Evolutionary conservation across 1,140 invertebrate genomes (phyloP).

Genomic region (Eurosta solidaginis): DNA sequence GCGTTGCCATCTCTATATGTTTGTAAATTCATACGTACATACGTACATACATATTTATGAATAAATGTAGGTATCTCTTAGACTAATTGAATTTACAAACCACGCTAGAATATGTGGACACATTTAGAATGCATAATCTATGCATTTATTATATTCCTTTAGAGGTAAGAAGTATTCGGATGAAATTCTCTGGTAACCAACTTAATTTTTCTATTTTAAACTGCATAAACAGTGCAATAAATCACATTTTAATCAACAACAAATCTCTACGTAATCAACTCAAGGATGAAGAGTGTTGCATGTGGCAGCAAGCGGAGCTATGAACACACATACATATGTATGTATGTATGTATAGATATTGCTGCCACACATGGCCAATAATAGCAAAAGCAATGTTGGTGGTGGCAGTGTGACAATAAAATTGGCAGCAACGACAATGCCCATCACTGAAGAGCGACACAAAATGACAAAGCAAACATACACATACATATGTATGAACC

Average conservation of each 20-base stretch:
- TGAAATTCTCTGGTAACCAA: neutral
- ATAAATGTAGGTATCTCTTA: neutral
- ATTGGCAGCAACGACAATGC: neutral
- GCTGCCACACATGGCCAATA: neutral
- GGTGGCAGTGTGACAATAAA: slow-evolving; percentile 6
- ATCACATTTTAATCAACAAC: slow-evolving; percentile 25
- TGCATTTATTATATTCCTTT: neutral
- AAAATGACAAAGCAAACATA: neutral
- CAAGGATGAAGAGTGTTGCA: slow-evolving; percentile 7
- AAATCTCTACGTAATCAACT: slow-evolving; percentile 18
- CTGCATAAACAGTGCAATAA: slow-evolving; percentile 2
- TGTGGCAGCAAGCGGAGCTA: neutral
- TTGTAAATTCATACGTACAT: neutral
- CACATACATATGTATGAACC: too few relatives aligned
- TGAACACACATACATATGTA: neutral
- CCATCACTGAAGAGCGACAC: slow-evolving; percentile 6
- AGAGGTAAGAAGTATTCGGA: neutral
- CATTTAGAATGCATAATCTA: neutral
- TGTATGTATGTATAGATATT: neutral
- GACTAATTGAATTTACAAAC: slow-evolving; percentile 13
- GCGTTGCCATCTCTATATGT: too few relatives aligned
- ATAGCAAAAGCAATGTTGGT: neutral
- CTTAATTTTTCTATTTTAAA: slow-evolving; percentile 14
- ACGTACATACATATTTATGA: neutral
- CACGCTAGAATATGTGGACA: neutral